A percentile compares a stretch with the other conserved stretches of the same genome.
phyloP scores from a whole-genome alignment of 2,113 vertebrate genomes.

The Neogale vison region DNA sequence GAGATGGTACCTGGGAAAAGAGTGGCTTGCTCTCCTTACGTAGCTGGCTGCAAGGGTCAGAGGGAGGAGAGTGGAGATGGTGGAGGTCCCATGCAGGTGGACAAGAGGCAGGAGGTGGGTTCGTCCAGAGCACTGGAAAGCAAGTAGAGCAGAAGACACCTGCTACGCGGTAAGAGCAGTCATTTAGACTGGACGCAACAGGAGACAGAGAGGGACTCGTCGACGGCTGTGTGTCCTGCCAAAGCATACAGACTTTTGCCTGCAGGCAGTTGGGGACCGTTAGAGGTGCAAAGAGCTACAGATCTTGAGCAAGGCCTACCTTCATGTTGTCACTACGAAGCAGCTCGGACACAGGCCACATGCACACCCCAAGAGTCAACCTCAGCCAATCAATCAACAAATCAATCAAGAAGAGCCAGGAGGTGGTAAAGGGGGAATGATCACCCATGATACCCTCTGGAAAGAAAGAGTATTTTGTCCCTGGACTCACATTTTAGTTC shows the following conservation, averaged over 20 bases:
- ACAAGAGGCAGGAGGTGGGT: too few species aligned
- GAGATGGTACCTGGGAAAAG: not conserved
- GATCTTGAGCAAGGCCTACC: not conserved
- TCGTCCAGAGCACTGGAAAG: not conserved
- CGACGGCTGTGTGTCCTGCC: not conserved
- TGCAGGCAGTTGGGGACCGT: rapidly evolving
- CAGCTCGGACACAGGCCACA: not conserved
- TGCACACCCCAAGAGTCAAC: not conserved
- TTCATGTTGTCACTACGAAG: not conserved
- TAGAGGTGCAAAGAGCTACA: not conserved
- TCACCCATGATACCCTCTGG: not conserved
- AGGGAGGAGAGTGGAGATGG: too few species aligned
- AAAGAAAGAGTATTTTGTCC: rapidly evolving
- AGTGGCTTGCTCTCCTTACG: not conserved
- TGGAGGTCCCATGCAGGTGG: rapidly evolving
- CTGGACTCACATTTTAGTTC: not conserved
- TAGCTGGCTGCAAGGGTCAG: rapidly evolving
- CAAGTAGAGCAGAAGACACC: rapidly evolving
- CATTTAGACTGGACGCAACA: not conserved
- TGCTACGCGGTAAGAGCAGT: too few species aligned
- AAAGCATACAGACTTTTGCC: too few species aligned
- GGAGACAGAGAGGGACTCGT: not conserved
- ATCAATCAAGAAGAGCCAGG: not conserved
- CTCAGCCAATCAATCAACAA: too few species aligned
- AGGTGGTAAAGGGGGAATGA: not conserved